Evolutionary conservation across 2,113 vertebrate genomes (phyloP).

Genomic region (Opisthocomus hoazin): DNA sequence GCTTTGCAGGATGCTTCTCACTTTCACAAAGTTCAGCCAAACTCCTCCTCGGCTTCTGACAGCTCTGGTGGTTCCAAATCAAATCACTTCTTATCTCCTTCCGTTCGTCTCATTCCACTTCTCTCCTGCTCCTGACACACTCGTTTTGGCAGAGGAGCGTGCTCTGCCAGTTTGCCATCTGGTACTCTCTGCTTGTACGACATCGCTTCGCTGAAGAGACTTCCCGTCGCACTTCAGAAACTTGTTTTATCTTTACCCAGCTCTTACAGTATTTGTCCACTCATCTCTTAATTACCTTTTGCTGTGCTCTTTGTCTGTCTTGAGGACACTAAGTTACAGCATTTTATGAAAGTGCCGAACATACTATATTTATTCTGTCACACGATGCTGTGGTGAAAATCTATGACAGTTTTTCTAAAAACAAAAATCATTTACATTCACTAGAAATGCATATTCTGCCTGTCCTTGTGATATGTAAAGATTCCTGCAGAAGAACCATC

Average conservation of each 20-base stretch:
- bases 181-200: slow-evolving; percentile 4
- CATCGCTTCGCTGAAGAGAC: slow-evolving; percentile 26
- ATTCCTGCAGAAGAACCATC: neutral
- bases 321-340: fast-evolving
- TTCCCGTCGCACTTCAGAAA: slow-evolving; percentile 22
- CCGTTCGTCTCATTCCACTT: slow-evolving; percentile 53
- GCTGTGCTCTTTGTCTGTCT: neutral
- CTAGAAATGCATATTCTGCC: slow-evolving; percentile 22
- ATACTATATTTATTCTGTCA: neutral
- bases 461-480: neutral
- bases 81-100: slow-evolving; percentile 57
- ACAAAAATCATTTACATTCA: neutral
- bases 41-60: slow-evolving; percentile 64
- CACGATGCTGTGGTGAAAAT: neutral
- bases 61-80: slow-evolving; percentile 55
- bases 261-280: slow-evolving; percentile 1
- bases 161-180: slow-evolving; percentile 58
- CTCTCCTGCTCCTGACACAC: slow-evolving; percentile 44
- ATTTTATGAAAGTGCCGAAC: neutral
- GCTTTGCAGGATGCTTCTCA: slow-evolving; percentile 55
- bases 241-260: neutral
- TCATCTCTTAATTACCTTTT: neutral
- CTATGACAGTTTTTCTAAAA: neutral
- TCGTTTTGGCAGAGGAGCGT: slow-evolving; percentile 42
- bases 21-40: slow-evolving; percentile 63